Conservation (phyloP, 2,888 invertebrate genomes). For the Hirtodrosophila cameraria region DNA sequence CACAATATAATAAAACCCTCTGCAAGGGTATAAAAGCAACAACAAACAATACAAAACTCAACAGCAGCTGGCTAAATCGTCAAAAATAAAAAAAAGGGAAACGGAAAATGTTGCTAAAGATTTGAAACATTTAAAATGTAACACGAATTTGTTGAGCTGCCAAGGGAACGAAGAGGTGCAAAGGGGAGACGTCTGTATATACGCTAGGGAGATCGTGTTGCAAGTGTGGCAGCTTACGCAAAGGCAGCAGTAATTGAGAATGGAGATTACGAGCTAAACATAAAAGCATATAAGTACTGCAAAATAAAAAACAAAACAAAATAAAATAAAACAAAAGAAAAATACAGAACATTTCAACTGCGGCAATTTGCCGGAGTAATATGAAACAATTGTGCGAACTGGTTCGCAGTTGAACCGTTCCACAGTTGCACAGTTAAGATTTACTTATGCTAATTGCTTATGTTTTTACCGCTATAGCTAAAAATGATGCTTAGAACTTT, state of each 20-base stretch:
- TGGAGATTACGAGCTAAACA: constrained; percentile 59
- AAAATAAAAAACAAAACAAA: constrained; percentile 5
- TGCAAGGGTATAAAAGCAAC: constrained; percentile 12
- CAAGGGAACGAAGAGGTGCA: not conserved
- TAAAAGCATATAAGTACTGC: constrained; percentile 48
- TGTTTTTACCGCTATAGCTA: too few relatives aligned
- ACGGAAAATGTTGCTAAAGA: constrained; percentile 50
- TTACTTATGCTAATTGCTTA: not conserved
- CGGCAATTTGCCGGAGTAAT: constrained; percentile 30
- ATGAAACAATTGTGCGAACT: constrained; percentile 22
- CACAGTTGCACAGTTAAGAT: not conserved
- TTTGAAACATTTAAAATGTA: constrained; percentile 52
- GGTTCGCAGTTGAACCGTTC: constrained; percentile 19
- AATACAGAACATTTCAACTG: constrained; percentile 14
- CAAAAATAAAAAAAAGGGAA: constrained; percentile 39
- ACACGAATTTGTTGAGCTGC: constrained; percentile 25
- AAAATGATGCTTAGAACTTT: too few relatives aligned
- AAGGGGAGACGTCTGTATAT: not conserved
- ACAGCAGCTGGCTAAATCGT: constrained; percentile 61
- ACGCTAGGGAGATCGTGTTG: constrained; percentile 11
- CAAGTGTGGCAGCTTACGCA: constrained; percentile 43
- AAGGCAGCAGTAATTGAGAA: constrained; percentile 49
- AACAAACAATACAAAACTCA: constrained; percentile 27
- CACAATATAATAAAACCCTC: too few relatives aligned
- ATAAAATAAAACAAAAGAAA: constrained; percentile 1